Percentiles rank a stretch among this genome's conserved stretches.
These are phyloP conservation scores for Mastigias papua DNA, from an alignment of 30 jellyfish, hydroid and myxozoan genomes.

Conservation along the genomic window DNA sequence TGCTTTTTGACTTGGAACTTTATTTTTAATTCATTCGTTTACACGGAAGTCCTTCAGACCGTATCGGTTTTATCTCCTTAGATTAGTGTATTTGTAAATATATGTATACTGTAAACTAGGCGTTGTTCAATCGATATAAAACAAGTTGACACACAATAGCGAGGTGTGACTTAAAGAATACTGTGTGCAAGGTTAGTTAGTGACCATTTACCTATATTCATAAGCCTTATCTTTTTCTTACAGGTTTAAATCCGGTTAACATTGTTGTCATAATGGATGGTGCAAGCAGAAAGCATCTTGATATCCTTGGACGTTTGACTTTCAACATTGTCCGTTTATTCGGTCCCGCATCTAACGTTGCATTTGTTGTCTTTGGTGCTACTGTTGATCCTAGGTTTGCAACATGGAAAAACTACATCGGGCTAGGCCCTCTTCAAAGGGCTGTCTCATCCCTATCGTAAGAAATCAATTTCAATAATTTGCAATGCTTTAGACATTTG, in stretches of 20 bases:
- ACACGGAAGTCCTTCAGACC: no score
- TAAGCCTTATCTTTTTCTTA: neutral
- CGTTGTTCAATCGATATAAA: no score
- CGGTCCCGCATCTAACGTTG: slow-evolving; percentile 41
- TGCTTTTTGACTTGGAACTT: no score
- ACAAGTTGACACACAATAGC: no score
- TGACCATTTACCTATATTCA: no score
- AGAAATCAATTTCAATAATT: neutral
- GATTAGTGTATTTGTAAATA: no score
- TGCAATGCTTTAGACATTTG: neutral
- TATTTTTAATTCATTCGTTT: no score
- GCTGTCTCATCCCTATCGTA: slow-evolving; percentile 61
- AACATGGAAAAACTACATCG: slow-evolving; percentile 58
- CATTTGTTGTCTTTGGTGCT: slow-evolving; percentile 74
- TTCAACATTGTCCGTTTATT: slow-evolving; percentile 76
- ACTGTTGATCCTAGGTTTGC: slow-evolving; percentile 53
- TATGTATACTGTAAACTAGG: no score
- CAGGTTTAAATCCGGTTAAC: slow-evolving; percentile 62
- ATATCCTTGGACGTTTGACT: slow-evolving; percentile 32
- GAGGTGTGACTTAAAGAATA: no score
- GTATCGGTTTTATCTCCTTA: no score
- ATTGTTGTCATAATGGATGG: slow-evolving; percentile 74
- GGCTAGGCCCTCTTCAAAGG: slow-evolving; percentile 47
- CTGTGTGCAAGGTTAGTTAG: no score
- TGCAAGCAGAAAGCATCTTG: slow-evolving; percentile 40